A percentile compares a stretch with the other conserved stretches of the same genome.
Evolutionary conservation across 1,140 invertebrate species (phyloP).

Genomic region (Contarinia nasturtii): DNA sequence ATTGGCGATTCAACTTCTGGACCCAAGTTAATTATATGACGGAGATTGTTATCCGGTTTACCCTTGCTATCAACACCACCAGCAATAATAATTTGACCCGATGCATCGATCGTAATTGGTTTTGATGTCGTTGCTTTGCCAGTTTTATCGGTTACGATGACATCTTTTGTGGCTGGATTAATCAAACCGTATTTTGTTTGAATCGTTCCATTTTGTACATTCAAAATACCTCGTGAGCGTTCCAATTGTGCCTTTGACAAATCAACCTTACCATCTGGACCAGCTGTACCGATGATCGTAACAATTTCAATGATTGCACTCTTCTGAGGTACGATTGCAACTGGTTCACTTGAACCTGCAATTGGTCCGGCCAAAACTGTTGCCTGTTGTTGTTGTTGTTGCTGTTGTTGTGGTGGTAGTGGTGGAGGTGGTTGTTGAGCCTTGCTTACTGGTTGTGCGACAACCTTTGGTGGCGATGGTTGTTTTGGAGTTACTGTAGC

Average conservation of each 20-base stretch:
- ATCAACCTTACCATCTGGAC: slow-evolving; percentile 24
- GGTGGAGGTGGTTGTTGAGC: background rate
- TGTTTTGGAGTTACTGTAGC: background rate
- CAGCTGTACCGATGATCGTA: slow-evolving; percentile 27
- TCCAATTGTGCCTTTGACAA: slow-evolving; percentile 31
- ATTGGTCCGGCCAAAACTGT: slow-evolving; percentile 33
- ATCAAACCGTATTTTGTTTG: slow-evolving; percentile 32
- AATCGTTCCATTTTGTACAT: slow-evolving; percentile 30
- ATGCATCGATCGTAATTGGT: slow-evolving; percentile 30
- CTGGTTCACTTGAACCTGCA: slow-evolving; percentile 10
- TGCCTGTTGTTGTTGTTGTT: slow-evolving; percentile 28
- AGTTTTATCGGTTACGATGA: slow-evolving; percentile 30
- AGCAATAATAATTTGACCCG: slow-evolving; percentile 30
- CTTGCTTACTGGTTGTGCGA: too few species aligned
- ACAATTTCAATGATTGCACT: slow-evolving; percentile 30
- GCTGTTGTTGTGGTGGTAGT: slow-evolving; percentile 1
- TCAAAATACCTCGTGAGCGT: slow-evolving; percentile 34
- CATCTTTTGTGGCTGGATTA: slow-evolving; percentile 31
- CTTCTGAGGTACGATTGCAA: slow-evolving; percentile 26
- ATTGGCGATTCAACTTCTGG: slow-evolving; percentile 28
- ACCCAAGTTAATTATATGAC: slow-evolving; percentile 26
- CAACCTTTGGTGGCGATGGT: background rate
- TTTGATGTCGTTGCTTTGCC: slow-evolving; percentile 24
- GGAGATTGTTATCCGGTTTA: slow-evolving; percentile 29
- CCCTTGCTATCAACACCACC: slow-evolving; percentile 29